phyloP scores from a whole-genome alignment of 2,888 invertebrate species.

The Ptychoptera albimana region DNA sequence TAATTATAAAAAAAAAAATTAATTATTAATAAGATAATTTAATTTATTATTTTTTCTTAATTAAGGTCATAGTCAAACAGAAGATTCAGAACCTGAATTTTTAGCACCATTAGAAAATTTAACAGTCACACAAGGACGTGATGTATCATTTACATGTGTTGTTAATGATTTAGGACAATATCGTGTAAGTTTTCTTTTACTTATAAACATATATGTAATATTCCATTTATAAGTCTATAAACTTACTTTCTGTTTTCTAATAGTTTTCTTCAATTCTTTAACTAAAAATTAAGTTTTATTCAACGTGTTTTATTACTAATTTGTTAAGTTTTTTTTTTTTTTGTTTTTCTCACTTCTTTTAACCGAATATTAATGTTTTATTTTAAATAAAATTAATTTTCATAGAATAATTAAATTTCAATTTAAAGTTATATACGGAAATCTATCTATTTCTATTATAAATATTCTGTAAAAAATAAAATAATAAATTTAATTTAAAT shows the following conservation, averaged over 20 bases:
- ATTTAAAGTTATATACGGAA: too few species aligned
- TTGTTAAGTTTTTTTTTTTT: too few species aligned
- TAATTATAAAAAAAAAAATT: background rate
- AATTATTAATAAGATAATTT: background rate
- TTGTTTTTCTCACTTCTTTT: too few species aligned
- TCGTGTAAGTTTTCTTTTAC: conserved; percentile 43
- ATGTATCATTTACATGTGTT: conserved; percentile 78
- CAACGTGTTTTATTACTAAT: too few species aligned
- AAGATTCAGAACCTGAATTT: conserved; percentile 61
- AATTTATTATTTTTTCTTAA: conserved; percentile 9
- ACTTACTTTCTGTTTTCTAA: background rate
- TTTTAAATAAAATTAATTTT: conserved; percentile 11
- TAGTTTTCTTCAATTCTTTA: too few species aligned
- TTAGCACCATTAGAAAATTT: conserved; percentile 71
- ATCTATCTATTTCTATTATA: too few species aligned
- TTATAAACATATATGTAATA: too few species aligned
- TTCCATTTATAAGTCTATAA: background rate
- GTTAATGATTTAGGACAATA: conserved; percentile 78
- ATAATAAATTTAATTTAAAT: too few species aligned
- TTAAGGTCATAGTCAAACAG: conserved; percentile 54
- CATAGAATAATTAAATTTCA: too few species aligned
- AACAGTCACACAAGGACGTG: conserved; percentile 74
- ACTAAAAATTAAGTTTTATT: too few species aligned
- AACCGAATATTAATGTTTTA: conserved; percentile 11
- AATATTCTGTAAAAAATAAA: too few species aligned